Conservation (phyloP, 2,113 vertebrate genomes). For the Loxodonta africana region DNA sequence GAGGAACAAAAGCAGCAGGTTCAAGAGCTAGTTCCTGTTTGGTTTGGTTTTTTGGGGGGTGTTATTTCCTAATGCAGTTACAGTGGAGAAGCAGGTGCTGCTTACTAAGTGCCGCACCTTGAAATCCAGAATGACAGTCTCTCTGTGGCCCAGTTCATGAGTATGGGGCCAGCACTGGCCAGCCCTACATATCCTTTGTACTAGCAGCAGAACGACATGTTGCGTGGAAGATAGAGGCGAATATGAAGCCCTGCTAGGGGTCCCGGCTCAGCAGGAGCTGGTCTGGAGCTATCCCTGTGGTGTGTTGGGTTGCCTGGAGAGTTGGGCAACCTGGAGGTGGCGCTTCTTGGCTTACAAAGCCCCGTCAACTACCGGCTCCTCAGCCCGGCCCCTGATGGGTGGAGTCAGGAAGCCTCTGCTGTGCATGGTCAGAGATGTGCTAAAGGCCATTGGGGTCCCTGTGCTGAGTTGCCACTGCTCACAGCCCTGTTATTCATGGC, state of each 20-base stretch:
- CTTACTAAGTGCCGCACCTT: neutral
- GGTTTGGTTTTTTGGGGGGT: neutral
- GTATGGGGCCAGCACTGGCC: neutral
- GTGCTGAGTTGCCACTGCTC: neutral
- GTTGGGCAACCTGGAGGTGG: neutral
- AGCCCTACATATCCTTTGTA: neutral
- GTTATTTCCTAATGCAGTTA: neutral
- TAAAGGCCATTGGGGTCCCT: neutral
- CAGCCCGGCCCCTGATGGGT: too few species aligned
- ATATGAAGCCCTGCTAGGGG: neutral
- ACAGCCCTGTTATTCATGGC: neutral
- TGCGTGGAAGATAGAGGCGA: neutral
- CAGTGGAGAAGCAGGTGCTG: neutral
- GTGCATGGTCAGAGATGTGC: too few species aligned
- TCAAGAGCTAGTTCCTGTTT: neutral
- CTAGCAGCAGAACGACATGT: too few species aligned
- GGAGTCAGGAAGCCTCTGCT: too few species aligned
- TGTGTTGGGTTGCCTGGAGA: neutral
- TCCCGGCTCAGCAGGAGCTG: neutral
- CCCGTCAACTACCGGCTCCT: too few species aligned
- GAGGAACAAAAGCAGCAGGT: neutral
- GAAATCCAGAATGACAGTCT: neutral
- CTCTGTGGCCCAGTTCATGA: neutral
- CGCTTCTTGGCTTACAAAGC: neutral
- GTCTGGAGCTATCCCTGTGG: neutral